These are phyloP conservation scores for Mimachlamys varia DNA, from an alignment of 2,888 invertebrate species.

Conservation along the genomic window DNA sequence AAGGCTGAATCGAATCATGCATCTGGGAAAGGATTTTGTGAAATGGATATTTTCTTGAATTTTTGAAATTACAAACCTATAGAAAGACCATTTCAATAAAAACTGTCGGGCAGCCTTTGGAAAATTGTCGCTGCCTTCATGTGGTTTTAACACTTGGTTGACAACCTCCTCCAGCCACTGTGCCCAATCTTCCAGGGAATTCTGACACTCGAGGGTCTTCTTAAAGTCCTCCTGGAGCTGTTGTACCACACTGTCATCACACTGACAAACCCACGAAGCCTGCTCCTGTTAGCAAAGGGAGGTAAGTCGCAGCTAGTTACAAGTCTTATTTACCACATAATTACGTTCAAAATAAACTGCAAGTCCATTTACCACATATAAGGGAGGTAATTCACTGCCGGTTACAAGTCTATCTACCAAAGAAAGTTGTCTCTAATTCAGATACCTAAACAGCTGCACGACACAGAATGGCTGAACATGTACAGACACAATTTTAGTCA, in stretches of 20 bases:
- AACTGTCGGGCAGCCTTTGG: conserved; percentile 87
- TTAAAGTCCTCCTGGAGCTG: conserved; percentile 95
- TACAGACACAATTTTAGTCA: too few relatives aligned
- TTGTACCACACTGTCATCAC: conserved; percentile 92
- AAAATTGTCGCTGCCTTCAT: conserved; percentile 86
- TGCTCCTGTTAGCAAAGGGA: conserved; percentile 82
- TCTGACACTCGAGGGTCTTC: conserved; percentile 87
- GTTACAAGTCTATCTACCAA: too few relatives aligned
- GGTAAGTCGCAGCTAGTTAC: not conserved
- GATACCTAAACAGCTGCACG: too few relatives aligned
- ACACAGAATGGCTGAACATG: too few relatives aligned
- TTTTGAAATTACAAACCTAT: conserved; percentile 85
- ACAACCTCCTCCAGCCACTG: conserved; percentile 98
- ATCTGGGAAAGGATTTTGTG: too few relatives aligned
- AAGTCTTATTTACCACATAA: not conserved
- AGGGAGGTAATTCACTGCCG: too few relatives aligned
- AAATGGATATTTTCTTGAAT: not conserved
- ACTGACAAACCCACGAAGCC: conserved; percentile 99
- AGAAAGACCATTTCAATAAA: conserved; percentile 99
- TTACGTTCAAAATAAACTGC: too few relatives aligned
- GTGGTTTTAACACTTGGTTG: conserved; percentile 92
- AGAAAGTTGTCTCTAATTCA: too few relatives aligned
- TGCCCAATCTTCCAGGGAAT: conserved; percentile 98
- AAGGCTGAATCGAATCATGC: too few relatives aligned
- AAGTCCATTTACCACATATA: too few relatives aligned